Evolutionary conservation across 2,113 vertebrate species (phyloP), one percentile per base, ranked within the genome.

Genomic region (Sigmodon hispidus): DNA sequence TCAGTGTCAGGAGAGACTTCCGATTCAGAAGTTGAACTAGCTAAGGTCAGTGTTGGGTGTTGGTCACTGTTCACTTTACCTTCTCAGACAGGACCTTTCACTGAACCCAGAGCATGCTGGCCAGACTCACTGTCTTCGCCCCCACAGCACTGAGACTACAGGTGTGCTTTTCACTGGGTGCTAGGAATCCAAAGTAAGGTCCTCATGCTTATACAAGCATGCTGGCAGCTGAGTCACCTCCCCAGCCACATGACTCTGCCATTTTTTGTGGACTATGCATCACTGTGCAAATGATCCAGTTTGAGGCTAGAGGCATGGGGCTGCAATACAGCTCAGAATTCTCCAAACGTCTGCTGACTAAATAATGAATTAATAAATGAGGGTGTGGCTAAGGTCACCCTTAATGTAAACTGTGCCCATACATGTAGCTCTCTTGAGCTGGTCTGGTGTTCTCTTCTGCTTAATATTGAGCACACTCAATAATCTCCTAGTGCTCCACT

Each of bases 401-500:
- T 92, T 13, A 12, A 2, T 45, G 79, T 31, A 87, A 85, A 22
- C 73, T 7, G 3, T 50, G 29, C 36, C 48, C 31, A 26, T 79
- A 10, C 1, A 70, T 48, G 81, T 15, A 79, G 65, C 73, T 12
- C 7, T 83, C 48, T 5, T 43, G 81, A 31, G 3, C n/a, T 9
- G 72, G 76, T 11, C 16, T 0, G 5, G 50, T 11, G 43, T 4
- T 57, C 59, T 45, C 69, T 10, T 34, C 45, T 19, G 65, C 31
- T 50, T 19, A 17, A 45, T 36, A 99, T 98, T 1, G 99, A 97
- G 36, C 79, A 69, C 0, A 96, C 86, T 99, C 99, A 5, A 99
- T 97, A 34, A 98, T 98, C 57, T 90, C 40, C 1, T 97, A 61
- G 19, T 85, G 95, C 0, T 1, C 0, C 57, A 99, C 99, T 0